Evolutionary conservation across 2,113 vertebrate species (phyloP), one percentile per base, ranked within the genome.

Genomic region (Rhabdomys dilectus): DNA sequence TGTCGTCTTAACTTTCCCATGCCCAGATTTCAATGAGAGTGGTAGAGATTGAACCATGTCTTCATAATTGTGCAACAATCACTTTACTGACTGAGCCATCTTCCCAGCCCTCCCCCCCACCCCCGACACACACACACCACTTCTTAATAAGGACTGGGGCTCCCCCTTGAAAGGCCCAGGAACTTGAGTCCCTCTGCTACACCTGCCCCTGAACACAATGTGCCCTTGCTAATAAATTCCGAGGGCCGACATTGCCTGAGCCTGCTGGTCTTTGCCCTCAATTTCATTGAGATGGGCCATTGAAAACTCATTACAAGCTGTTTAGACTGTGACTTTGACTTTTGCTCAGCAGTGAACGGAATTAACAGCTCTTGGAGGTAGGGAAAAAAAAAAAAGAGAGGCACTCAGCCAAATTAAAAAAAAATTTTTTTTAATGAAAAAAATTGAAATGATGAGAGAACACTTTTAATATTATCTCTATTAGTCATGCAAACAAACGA

Each of bases 291-390:
- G 99, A 99, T 99, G 98, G 99, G 99, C 98, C 99, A 99, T 99
- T 99, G 99, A 99, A 99, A 99, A 99, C 99, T 99, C 99, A 99
- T 99, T 99, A 99, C 99, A 99, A 99, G 99, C 99, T 99, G 99
- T 99, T 99, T 99, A 99, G 98, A 99, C 99, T 99, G 98, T 98
- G 98, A 99, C 99, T 99, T 99, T 99, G 99, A 99, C 99, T 99
- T 99, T 98, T 98, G 99, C 98, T 99, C 98, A 89, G 98, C 99
- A 99, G 98, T 97, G 98, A 99, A 98, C 98, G 98, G 99, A 99
- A 99, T 99, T 99, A 99, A 99, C 99, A 99, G 99, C 99, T 99
- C 98, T 98, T 99, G 98, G 98, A 99, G 98, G 98, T 98, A 98
- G 98, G 60, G 16, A 97, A 96, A 98, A 98, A 98, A 98, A 97